Base-by-base conservation (phyloP, 1,140 invertebrate genomes). In the Apis florea region DNA sequence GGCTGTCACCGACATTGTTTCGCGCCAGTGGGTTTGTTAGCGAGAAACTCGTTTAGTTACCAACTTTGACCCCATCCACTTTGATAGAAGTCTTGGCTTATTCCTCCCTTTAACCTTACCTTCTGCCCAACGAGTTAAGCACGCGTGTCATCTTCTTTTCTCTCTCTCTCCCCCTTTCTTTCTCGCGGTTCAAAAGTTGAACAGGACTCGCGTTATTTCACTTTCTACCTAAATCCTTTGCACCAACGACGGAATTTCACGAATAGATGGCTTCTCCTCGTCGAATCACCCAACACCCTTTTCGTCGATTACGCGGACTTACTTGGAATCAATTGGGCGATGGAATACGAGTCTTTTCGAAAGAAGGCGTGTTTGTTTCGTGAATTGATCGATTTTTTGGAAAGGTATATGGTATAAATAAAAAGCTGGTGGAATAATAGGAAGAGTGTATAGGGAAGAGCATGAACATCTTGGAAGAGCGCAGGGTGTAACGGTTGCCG, bases 31-130 rank as follows among this genome's bases (percentile, higher is more conserved):
- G 86, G 86, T 90, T 89, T 88, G 88, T 90, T 90, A 90, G 88
- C 80, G 83, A 88, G 84, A 88, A 89, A 90, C 89, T 90, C 88
- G 86, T 90, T 90, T 86, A 86, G 88, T 86, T 89, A 82, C 75
- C 79, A 90, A 90, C 88, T 89, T 89, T 64, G 63, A 26, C 76
- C 53, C 68, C 76, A 76, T 77, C 85, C 83, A 83, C 83, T 63
- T 53, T 77, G 71, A 85, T 83, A 84, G 63, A 87, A 84, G 83
- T 89, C 85, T 70, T 49, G 53, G 87, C 82, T 85, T 87, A 75
- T 81, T 85, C 75, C 49, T 58, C 66, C 40, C 69, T 61, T 12
- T 63, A 70, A 80, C 69, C 64, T 76, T 49, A 75, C 79, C 66
- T 70, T 71, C 73, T 83, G 83, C 77, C 79, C 74, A 49, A 80